Percentiles rank a stretch among this genome's conserved stretches.
Conservation (phyloP, 2,888 invertebrate genomes). For the Tachystola acroxantha region DNA sequence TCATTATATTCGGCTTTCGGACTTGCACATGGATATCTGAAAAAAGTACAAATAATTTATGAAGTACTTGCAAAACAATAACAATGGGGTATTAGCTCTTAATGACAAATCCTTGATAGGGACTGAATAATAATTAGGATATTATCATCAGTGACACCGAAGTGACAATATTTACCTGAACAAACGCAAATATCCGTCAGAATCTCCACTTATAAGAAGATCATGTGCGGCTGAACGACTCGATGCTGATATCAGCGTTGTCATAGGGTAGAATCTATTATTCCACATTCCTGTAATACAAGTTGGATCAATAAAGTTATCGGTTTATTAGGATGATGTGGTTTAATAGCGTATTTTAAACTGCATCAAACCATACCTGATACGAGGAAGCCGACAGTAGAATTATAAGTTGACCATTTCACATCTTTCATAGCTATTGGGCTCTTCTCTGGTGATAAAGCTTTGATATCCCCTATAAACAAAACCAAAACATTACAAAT, state of each 20-base stretch:
- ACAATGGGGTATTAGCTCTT: too few relatives aligned
- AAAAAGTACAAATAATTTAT: slow-evolving; percentile 10
- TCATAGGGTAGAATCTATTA: slow-evolving; percentile 91
- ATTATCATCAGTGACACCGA: too few relatives aligned
- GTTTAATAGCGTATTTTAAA: neutral
- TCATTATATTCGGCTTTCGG: slow-evolving; percentile 93
- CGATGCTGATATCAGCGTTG: slow-evolving; percentile 88
- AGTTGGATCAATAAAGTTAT: too few relatives aligned
- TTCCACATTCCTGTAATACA: slow-evolving; percentile 87
- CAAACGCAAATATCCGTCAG: slow-evolving; percentile 91
- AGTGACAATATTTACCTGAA: slow-evolving; percentile 86
- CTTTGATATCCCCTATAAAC: slow-evolving; percentile 90
- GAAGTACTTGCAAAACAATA: too few relatives aligned
- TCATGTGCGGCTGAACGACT: slow-evolving; percentile 91
- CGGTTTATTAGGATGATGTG: too few relatives aligned
- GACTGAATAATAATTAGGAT: too few relatives aligned
- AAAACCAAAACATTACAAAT: too few relatives aligned
- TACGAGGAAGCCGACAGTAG: slow-evolving; percentile 91
- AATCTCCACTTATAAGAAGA: slow-evolving; percentile 89
- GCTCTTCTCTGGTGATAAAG: slow-evolving; percentile 91
- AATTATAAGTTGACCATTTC: slow-evolving; percentile 93
- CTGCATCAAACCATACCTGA: slow-evolving; percentile 81
- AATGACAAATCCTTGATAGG: too few relatives aligned
- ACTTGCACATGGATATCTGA: slow-evolving; percentile 90
- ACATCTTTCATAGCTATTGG: slow-evolving; percentile 94